Percentiles rank a stretch among this genome's conserved stretches.
Conservation (phyloP, 2,888 invertebrate species). For the Morpho deidamia region DNA sequence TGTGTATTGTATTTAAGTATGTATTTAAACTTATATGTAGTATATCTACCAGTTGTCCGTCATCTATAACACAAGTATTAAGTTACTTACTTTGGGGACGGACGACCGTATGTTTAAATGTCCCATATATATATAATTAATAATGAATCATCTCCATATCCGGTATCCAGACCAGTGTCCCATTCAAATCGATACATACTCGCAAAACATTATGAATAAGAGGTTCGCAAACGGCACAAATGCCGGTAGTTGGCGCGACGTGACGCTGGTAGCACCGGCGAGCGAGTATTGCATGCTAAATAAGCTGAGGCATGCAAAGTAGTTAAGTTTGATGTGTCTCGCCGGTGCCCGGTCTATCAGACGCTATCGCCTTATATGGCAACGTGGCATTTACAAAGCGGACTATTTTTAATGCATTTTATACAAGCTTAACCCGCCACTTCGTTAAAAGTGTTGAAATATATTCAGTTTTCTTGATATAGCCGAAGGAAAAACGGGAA, state of each 20-base stretch:
- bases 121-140: no score
- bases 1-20: no score
- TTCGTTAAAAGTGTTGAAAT: no score
- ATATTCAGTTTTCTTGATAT: no score
- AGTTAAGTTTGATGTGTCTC: slow-evolving; percentile 18
- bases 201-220: slow-evolving; percentile 14
- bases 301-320: slow-evolving; percentile 28
- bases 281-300: slow-evolving; percentile 60
- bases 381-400: slow-evolving; percentile 38
- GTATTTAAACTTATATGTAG: no score
- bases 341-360: slow-evolving; percentile 42
- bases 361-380: slow-evolving; percentile 45
- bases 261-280: slow-evolving; percentile 50
- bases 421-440: no score
- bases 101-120: no score
- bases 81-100: no score
- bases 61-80: no score
- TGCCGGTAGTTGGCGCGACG: slow-evolving; percentile 59
- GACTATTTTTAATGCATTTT: no score
- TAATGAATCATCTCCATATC: slow-evolving; percentile 26
- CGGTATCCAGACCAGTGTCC: slow-evolving; percentile 18
- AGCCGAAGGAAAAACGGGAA: no score
- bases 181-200: slow-evolving; percentile 16
- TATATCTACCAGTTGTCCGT: no score
- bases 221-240: slow-evolving; percentile 19